A percentile compares a stretch with the other conserved stretches of the same genome.
Conservation (phyloP, 2,888 invertebrate species). For the Sinopyrophorus schimmeli region DNA sequence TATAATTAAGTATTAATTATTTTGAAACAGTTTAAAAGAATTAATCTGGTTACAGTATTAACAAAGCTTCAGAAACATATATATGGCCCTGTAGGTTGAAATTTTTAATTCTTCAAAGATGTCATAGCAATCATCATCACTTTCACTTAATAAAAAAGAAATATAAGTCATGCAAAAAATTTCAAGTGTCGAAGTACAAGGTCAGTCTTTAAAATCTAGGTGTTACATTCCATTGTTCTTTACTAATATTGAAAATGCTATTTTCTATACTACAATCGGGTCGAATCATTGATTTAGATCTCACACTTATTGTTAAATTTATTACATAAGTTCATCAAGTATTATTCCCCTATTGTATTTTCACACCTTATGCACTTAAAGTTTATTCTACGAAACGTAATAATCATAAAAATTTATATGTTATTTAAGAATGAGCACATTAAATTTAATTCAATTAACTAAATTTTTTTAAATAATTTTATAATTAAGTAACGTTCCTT, state of each 20-base stretch:
- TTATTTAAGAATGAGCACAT: too few species aligned
- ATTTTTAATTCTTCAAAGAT: not conserved
- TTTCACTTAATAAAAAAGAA: constrained; percentile 13
- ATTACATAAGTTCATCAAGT: too few species aligned
- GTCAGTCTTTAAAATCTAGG: constrained; percentile 13
- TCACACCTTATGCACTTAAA: too few species aligned
- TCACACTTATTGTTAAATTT: too few species aligned
- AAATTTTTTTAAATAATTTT: too few species aligned
- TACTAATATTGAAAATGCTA: constrained; percentile 6
- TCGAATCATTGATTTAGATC: constrained; percentile 1
- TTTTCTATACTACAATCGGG: constrained; percentile 12
- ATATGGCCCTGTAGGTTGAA: not conserved
- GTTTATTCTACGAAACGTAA: too few species aligned
- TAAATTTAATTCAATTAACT: too few species aligned
- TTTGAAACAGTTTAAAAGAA: not conserved
- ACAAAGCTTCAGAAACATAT: not conserved
- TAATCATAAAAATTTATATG: too few species aligned
- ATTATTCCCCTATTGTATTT: too few species aligned
- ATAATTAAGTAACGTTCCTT: too few species aligned
- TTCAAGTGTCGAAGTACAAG: constrained; percentile 13
- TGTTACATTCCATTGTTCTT: constrained; percentile 17
- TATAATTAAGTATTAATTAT: not conserved
- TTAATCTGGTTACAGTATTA: not conserved
- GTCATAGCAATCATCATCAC: constrained; percentile 2
- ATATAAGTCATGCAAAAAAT: constrained; percentile 5